Evolutionary conservation across 2,888 invertebrate species (phyloP).

Genomic region (Ganaspis brasiliensis): DNA sequence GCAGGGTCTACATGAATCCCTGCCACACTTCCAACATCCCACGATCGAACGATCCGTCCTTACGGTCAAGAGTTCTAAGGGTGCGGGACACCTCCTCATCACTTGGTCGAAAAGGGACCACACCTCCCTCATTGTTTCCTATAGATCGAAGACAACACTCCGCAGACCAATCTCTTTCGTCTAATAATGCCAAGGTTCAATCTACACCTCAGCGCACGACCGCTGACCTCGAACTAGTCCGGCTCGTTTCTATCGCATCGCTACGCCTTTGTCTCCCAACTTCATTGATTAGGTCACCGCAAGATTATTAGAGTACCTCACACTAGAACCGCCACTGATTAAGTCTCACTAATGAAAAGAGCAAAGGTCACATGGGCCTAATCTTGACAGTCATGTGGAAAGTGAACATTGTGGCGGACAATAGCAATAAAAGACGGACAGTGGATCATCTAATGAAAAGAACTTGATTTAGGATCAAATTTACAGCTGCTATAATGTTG

Average conservation of each 20-base stretch:
- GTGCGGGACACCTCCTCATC: constrained; percentile 64
- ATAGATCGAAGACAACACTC: constrained; percentile 60
- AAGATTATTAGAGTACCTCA: constrained; percentile 51
- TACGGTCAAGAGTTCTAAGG: constrained; percentile 61
- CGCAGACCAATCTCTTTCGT: constrained; percentile 60
- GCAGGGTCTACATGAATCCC: constrained; percentile 62
- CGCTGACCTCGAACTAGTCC: constrained; percentile 56
- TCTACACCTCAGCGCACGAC: constrained; percentile 65
- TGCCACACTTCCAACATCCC: constrained; percentile 57
- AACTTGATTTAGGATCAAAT: constrained; percentile 14
- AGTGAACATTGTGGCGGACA: constrained; percentile 21
- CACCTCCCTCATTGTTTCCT: constrained; percentile 74
- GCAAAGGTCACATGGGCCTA: constrained; percentile 71
- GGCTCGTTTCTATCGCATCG: constrained; percentile 66
- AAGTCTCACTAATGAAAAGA: constrained; percentile 79
- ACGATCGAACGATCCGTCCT: constrained; percentile 60
- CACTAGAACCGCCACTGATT: constrained; percentile 69
- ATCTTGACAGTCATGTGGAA: constrained; percentile 68
- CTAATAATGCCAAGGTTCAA: constrained; percentile 65
- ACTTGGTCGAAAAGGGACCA: constrained; percentile 65
- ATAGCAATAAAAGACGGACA: constrained; percentile 23
- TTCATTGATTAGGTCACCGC: constrained; percentile 77
- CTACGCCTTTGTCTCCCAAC: constrained; percentile 78
- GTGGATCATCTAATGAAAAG: not conserved
- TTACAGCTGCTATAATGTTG: too few species aligned